A percentile compares a stretch with the other conserved stretches of the same genome.
Conservation (phyloP, 2,113 vertebrate genomes). For the Antidorcas marsupialis region DNA sequence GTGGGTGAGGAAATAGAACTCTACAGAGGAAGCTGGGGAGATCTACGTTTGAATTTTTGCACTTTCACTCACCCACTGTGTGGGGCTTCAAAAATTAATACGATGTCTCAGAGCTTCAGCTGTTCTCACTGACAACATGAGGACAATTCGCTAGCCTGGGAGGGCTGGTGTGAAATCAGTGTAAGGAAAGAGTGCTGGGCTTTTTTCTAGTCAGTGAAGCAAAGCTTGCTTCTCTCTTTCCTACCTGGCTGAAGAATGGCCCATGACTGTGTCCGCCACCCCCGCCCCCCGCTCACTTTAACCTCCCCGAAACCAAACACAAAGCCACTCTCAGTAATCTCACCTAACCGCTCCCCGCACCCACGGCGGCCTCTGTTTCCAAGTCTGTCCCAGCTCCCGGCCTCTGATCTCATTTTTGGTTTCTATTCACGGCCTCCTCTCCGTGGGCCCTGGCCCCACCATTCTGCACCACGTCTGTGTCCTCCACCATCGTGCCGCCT, state of each 20-base stretch:
- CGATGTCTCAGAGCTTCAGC: no score
- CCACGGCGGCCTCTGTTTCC: neutral
- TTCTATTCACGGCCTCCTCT: neutral
- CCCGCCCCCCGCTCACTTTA: rapidly evolving
- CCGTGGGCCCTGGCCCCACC: rapidly evolving
- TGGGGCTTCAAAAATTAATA: neutral
- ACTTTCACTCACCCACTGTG: neutral
- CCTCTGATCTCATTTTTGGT: neutral
- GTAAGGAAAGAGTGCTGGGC: neutral
- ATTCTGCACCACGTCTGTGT: rapidly evolving
- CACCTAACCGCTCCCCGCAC: rapidly evolving
- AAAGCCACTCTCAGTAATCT: neutral
- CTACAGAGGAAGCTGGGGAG: neutral
- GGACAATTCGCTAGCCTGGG: neutral
- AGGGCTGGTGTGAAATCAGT: neutral
- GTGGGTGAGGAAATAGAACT: neutral
- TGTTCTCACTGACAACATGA: rapidly evolving
- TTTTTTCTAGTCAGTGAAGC: neutral
- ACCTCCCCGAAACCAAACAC: neutral
- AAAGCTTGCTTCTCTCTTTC: neutral
- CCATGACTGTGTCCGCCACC: neutral
- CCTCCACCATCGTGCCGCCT: neutral
- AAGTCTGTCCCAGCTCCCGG: neutral
- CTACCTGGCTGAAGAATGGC: neutral
- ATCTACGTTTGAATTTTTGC: neutral